Base-by-base conservation (phyloP, 2,888 invertebrate genomes). In the Drosophila atripex region DNA sequence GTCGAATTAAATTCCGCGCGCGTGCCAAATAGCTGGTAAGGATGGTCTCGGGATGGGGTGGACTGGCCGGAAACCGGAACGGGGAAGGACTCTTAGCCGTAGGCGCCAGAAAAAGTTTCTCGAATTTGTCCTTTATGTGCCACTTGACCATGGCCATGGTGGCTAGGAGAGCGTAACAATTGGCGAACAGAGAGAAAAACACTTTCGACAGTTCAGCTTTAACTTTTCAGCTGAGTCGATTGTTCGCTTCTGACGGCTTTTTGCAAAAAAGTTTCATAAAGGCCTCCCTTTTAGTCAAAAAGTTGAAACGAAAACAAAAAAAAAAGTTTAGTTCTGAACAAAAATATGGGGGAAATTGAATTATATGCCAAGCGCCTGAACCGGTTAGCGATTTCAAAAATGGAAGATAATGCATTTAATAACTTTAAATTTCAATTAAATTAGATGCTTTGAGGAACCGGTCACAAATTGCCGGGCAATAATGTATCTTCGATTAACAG, bases 61-160 rank as follows among this genome's bases (percentile, higher is more conserved):
- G 28, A 8, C 8, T 18, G 41, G 12, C 23, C 35, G 49, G 45
- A 21, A 5, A n/a, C 18, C 14, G 39, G 46, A 14, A 46, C 63
- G 45, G 63, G 41, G 64, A 58, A 59, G 39, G 45, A 16, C 32
- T 39, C 53, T 12, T 23, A 14, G 46, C 57, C 60, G 53, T 71
- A 78, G 83, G 78, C 78, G 78, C 73, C 79, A 71, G 54, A 56
- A 79, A 71, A 72, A 80, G 65, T 79, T 70, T 52, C 53, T 56
- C 21, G 63, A 49, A 54, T 57, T 64, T 53, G 54, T 54, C 39
- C 53, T 74, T 77, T 71, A 54, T 59, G 58, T 16, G 66, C 16
- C 54, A 57, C 75, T 73, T 73, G 75, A 75, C 75, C 73, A 38
- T 75, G 60, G 60, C 61, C 57, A 47, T 73, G 66, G 50, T 79